Conservation (phyloP, 2,888 invertebrate species). For the Andrena flavipes region DNA sequence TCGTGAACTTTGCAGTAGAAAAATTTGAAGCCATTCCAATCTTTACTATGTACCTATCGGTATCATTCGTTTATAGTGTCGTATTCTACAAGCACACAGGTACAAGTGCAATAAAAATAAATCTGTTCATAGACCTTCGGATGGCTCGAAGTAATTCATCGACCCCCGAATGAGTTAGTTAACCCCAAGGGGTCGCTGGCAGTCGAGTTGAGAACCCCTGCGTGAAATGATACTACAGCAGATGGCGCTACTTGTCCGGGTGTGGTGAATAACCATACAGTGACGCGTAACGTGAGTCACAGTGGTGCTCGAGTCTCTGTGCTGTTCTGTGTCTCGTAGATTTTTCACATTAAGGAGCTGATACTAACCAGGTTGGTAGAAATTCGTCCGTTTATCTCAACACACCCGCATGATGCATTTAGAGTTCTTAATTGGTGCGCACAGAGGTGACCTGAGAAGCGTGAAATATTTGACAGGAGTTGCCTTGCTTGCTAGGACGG, state of each 20-base stretch:
- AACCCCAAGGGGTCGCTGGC: not conserved
- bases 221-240: conserved; percentile 40
- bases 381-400: not conserved
- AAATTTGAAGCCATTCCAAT: not conserved
- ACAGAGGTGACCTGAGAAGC: not conserved
- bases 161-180: not conserved
- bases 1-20: not conserved
- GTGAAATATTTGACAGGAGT: conserved; percentile 58
- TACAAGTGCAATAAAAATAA: not conserved
- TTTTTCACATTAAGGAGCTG: conserved; percentile 13
- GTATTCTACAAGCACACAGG: not conserved
- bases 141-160: not conserved
- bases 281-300: conserved; percentile 74
- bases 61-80: not conserved
- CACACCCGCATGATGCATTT: not conserved
- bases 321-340: conserved; percentile 18
- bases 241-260: conserved; percentile 70
- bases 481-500: conserved; percentile 30
- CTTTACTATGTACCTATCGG: not conserved
- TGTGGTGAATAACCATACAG: conserved; percentile 76
- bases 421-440: not conserved
- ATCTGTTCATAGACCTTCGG: not conserved
- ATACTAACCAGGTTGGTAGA: conserved; percentile 57
- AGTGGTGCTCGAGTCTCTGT: conserved; percentile 54
- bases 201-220: not conserved